These are phyloP conservation scores for Theristicus caerulescens DNA, from an alignment of 2,113 vertebrate species.

Conservation along the genomic window DNA sequence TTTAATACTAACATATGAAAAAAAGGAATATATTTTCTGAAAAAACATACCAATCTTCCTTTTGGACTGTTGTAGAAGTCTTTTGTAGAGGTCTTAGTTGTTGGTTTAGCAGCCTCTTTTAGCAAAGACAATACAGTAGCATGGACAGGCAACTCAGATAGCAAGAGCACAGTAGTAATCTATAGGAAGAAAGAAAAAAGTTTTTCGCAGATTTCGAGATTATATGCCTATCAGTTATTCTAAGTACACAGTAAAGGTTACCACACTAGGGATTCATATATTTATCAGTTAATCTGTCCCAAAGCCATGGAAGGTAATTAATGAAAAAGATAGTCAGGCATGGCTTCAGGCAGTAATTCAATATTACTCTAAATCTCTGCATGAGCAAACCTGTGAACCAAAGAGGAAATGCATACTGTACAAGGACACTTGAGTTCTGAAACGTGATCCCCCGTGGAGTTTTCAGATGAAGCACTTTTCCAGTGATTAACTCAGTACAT, in stretches of 20 bases:
- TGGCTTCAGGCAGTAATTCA: constrained; percentile 63
- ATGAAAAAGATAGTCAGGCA: constrained; percentile 55
- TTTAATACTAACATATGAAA: background rate
- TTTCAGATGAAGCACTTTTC: constrained; percentile 61
- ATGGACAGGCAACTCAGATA: background rate
- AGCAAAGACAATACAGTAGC: background rate
- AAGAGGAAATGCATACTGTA: constrained; percentile 59
- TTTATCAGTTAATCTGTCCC: constrained; percentile 63
- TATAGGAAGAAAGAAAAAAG: background rate
- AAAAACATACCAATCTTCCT: background rate
- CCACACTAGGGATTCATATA: constrained; percentile 19
- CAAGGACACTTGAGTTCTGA: constrained; percentile 56
- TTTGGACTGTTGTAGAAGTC: background rate
- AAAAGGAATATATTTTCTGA: background rate
- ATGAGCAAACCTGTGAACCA: constrained; percentile 50
- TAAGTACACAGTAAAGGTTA: constrained; percentile 23
- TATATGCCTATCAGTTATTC: constrained; percentile 10
- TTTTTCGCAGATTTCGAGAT: background rate
- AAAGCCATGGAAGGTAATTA: constrained; percentile 67
- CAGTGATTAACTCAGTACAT: constrained; percentile 51
- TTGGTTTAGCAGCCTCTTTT: background rate
- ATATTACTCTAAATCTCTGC: constrained; percentile 57
- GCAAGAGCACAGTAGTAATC: background rate
- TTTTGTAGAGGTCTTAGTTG: background rate
- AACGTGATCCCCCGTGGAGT: constrained; percentile 21